Conservation (phyloP, 2,797 vertebrate genomes). For the Pseudotriccus pelzelni region DNA sequence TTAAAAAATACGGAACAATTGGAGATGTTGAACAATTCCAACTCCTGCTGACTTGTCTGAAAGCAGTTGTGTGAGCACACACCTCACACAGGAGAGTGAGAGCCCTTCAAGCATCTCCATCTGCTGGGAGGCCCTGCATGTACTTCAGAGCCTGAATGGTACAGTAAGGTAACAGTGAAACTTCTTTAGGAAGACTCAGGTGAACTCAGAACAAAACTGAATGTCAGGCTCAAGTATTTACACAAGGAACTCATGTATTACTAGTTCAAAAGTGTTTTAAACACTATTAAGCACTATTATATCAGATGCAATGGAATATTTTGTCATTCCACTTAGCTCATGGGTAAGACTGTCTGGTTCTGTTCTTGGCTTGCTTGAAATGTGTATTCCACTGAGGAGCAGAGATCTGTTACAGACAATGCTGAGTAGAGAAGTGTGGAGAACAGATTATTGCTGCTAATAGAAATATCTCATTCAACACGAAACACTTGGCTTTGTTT, state of each 20-base stretch:
- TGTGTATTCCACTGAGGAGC: accelerated
- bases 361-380: not conserved
- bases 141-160: not conserved
- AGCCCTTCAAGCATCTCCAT: not conserved
- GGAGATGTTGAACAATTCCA: not conserved
- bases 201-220: not conserved
- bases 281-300: accelerated
- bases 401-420: not conserved
- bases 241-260: not conserved
- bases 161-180: not conserved
- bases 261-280: not conserved
- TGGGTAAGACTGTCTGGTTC: not conserved
- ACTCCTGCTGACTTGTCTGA: not conserved
- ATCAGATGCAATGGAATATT: not conserved
- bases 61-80: not conserved
- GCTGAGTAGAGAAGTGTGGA: not conserved
- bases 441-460: not conserved
- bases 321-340: not conserved
- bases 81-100: not conserved
- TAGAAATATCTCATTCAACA: not conserved
- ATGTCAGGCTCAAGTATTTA: not conserved
- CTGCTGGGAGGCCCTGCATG: not conserved
- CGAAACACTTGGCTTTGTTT: not conserved
- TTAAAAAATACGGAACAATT: not conserved
- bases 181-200: accelerated